Evolutionary conservation across 2,113 vertebrate species (phyloP).

Genomic region (Myanophis thanlyinensis): DNA sequence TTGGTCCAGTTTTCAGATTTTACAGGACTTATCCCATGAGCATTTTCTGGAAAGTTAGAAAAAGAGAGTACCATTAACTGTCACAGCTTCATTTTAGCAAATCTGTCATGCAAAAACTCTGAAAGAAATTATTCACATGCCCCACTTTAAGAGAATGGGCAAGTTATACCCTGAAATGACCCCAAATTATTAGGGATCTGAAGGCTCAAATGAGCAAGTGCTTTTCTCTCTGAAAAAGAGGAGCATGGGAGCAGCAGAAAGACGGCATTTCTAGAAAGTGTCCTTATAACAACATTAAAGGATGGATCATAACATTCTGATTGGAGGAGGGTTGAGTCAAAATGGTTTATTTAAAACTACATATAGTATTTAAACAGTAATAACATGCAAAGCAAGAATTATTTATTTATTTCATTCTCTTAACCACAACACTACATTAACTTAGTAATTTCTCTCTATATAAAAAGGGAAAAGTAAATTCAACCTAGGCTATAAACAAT

Average conservation of each 20-base stretch:
- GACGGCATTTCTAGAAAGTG: background rate
- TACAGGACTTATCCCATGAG: background rate
- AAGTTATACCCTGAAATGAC: background rate
- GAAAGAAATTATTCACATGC: background rate
- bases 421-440: background rate
- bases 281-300: background rate
- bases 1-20: background rate
- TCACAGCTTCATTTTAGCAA: background rate
- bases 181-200: background rate
- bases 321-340: background rate
- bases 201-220: background rate
- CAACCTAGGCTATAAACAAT: background rate
- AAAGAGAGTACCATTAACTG: background rate
- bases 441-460: background rate
- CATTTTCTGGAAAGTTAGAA: constrained; percentile 20
- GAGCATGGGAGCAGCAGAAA: background rate
- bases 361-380: background rate
- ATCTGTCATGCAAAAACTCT: background rate
- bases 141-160: background rate
- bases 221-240: background rate
- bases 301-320: background rate
- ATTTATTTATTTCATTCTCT: background rate
- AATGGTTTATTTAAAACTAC: background rate
- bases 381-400: background rate
- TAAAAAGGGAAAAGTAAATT: background rate